Evolutionary conservation across 2,888 invertebrate genomes (phyloP).

Genomic region (Hyppa rectilinea): DNA sequence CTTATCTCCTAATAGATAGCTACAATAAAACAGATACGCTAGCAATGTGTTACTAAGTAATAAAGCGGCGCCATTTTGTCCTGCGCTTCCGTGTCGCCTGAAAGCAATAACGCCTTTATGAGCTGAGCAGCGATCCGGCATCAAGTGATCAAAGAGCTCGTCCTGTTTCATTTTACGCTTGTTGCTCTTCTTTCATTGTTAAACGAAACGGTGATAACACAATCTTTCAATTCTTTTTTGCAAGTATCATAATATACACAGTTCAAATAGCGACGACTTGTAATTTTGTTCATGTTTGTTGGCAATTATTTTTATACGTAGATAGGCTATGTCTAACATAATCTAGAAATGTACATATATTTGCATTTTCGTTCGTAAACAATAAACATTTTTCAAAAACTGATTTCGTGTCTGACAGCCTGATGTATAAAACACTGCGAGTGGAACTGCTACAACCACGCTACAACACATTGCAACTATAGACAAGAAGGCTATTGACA

Average conservation of each 20-base stretch:
- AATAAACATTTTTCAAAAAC: too few species aligned
- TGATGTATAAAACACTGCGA: neutral
- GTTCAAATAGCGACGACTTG: slow-evolving; percentile 32
- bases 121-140: slow-evolving; percentile 83
- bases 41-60: slow-evolving; percentile 90
- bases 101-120: slow-evolving; percentile 87
- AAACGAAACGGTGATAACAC: slow-evolving; percentile 84
- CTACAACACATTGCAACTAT: slow-evolving; percentile 29
- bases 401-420: neutral
- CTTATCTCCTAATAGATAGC: slow-evolving; percentile 88
- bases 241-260: slow-evolving; percentile 19
- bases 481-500: neutral
- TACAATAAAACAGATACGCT: slow-evolving; percentile 89
- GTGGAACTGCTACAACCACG: slow-evolving; percentile 6
- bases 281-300: slow-evolving; percentile 19
- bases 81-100: slow-evolving; percentile 82
- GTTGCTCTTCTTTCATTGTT: slow-evolving; percentile 83
- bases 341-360: neutral
- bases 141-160: slow-evolving; percentile 87
- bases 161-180: slow-evolving; percentile 86
- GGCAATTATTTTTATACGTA: slow-evolving; percentile 34
- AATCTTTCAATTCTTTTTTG: slow-evolving; percentile 78
- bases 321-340: neutral
- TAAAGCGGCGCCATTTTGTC: slow-evolving; percentile 90
- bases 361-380: neutral